Percentiles rank a stretch among this genome's conserved stretches.
Evolutionary conservation across 2,113 vertebrate species (phyloP).

Genomic region (Nycticryphes semicollaris): DNA sequence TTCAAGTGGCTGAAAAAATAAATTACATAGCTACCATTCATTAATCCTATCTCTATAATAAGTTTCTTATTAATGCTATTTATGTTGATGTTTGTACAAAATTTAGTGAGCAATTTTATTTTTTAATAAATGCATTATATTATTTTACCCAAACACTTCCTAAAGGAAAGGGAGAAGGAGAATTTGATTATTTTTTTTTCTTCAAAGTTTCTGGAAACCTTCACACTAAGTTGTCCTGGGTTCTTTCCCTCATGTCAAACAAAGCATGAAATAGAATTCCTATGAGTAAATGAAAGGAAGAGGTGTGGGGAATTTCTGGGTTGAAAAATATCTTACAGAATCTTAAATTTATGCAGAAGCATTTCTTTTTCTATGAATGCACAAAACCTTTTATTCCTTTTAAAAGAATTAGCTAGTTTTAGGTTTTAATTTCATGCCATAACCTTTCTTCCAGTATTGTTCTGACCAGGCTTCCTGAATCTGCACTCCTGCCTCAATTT

Average conservation of each 20-base stretch:
- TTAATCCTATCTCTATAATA: background rate
- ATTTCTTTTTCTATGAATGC: background rate
- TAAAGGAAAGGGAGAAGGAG: background rate
- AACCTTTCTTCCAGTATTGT: background rate
- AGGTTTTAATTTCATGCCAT: background rate
- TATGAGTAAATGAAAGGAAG: background rate
- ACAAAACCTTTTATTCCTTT: background rate
- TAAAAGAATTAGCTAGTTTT: background rate
- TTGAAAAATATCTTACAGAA: background rate
- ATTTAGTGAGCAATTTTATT: background rate
- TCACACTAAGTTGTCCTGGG: background rate
- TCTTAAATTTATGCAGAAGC: background rate
- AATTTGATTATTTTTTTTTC: background rate
- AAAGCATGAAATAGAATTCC: background rate
- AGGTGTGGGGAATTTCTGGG: background rate
- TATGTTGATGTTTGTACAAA: background rate
- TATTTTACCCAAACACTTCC: background rate
- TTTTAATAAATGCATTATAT: background rate
- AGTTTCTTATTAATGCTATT: background rate
- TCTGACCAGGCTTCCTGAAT: background rate
- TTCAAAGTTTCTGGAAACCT: background rate
- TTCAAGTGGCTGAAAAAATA: background rate
- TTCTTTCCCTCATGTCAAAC: background rate
- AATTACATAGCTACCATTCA: background rate
- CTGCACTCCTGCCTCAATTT: background rate